Percentiles rank a stretch among this genome's conserved stretches.
Conservation (phyloP, 37 sponge, comb jelly and placozoan species). For the Ephydatia muelleri region DNA sequence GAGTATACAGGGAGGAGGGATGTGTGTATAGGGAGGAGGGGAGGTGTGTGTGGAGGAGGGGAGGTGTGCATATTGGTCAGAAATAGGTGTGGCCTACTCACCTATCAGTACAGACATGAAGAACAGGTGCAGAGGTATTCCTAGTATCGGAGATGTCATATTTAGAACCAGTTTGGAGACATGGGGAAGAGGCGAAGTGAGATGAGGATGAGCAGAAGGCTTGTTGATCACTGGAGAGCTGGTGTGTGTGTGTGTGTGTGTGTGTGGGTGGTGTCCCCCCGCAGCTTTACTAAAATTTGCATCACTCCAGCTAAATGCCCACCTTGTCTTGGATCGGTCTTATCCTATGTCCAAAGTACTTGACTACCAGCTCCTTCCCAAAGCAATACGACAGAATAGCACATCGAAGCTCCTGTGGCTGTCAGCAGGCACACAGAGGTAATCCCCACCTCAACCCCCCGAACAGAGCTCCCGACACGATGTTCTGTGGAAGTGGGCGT, state of each 20-base stretch:
- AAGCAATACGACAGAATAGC: conserved; percentile 68
- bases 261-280: too few relatives aligned
- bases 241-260: conserved; percentile 14
- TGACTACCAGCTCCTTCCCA: conserved; percentile 38
- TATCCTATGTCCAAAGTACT: conserved; percentile 37
- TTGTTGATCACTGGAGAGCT: conserved; percentile 37
- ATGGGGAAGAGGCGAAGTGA: conserved; percentile 82
- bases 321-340: conserved; percentile 43
- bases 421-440: conserved; percentile 71
- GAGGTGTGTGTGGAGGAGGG: neutral
- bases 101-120: conserved; percentile 85
- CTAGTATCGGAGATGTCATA: conserved; percentile 63
- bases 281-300: neutral
- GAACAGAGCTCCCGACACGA: conserved; percentile 87
- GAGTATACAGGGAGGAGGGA: too few relatives aligned
- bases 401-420: conserved; percentile 72
- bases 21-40: neutral
- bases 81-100: conserved; percentile 23
- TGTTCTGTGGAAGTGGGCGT: conserved; percentile 66
- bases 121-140: conserved; percentile 76
- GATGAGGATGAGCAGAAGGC: conserved; percentile 66
- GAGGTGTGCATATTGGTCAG: neutral
- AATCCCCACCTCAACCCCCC: conserved; percentile 62
- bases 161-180: conserved; percentile 92
- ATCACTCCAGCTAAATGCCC: neutral